Base-by-base conservation (phyloP, 2,888 invertebrate genomes). In the Philaethria dido region DNA sequence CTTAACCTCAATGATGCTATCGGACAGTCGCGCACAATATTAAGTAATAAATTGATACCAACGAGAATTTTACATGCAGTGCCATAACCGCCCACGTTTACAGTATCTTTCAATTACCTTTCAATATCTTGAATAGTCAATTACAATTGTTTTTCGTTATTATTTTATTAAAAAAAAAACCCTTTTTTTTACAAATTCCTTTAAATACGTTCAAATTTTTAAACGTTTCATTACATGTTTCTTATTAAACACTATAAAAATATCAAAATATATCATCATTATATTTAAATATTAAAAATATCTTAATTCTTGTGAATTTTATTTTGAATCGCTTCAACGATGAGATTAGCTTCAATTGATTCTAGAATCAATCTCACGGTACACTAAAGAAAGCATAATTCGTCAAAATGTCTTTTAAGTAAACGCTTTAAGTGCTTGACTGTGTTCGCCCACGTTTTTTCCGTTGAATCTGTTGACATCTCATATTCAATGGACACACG, bases 381-480 rank as follows among this genome's bases (percentile, higher is more conserved):
- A n/a, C n/a, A n/a, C n/a, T n/a, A n/a, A n/a, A n/a, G n/a, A n/a
- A n/a, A n/a, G n/a, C n/a, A n/a, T n/a, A n/a, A n/a, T 22, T 22
- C 14, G 20, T 22, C 9, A 47, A 61, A 61, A 47, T 20, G 33
- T 25, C 6, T 36, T 44, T 65, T 20, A 60, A 62, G 59, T 59
- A 54, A 54, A n/a, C 47, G 45, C 20, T 65, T 64, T 71, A 47
- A 45, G 75, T 57, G 66, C 78, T 83, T 77, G 83, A 82, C 69
- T 80, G 78, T 85, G 76, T 80, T 72, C 82, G 80, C 86, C 86
- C 81, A 84, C 86, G 74, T 77, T 62, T 72, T 77, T 74, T 77
- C 74, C 76, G 73, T 81, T 77, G 78, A 78, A 84, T 82, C 84
- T 87, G 90, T 85, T 87, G 87, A 88, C 87, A 86, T 85, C 78